Percentiles rank a stretch among this genome's conserved stretches.
Evolutionary conservation across 1,140 invertebrate species (phyloP).

Genomic region (Nylanderia fulva): DNA sequence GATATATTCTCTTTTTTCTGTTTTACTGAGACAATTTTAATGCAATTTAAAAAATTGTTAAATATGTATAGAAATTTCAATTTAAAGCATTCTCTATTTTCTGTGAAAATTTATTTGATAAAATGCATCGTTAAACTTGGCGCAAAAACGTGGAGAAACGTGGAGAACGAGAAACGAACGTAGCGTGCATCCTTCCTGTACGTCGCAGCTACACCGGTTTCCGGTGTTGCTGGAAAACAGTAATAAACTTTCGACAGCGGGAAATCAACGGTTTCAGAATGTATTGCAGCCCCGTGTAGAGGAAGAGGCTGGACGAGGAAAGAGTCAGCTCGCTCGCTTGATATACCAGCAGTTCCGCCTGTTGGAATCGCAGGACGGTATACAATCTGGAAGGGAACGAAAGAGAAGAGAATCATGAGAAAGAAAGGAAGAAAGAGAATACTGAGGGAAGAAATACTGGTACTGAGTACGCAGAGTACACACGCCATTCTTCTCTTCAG

Average conservation of each 20-base stretch:
- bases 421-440: slow-evolving; percentile 7
- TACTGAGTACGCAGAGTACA: slow-evolving; percentile 46
- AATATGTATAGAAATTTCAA: not conserved
- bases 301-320: slow-evolving; percentile 44
- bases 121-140: not conserved
- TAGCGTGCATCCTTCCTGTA: not conserved
- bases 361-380: slow-evolving; percentile 63
- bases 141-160: no score
- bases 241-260: slow-evolving; percentile 44
- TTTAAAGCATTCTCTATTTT: not conserved
- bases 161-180: not conserved
- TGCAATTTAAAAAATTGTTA: not conserved
- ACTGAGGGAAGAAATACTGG: slow-evolving; percentile 66
- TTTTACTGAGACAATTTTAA: not conserved
- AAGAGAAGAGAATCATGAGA: slow-evolving; percentile 36
- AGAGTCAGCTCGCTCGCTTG: slow-evolving; percentile 42
- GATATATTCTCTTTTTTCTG: not conserved
- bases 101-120: not conserved
- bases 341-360: slow-evolving; percentile 66
- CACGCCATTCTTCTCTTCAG: slow-evolving; percentile 12
- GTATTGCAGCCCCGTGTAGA: slow-evolving; percentile 1
- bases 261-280: slow-evolving; percentile 46
- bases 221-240: slow-evolving; percentile 19
- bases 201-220: not conserved
- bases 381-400: slow-evolving; percentile 62